Conservation (phyloP, 2,113 vertebrate species). For the Peromyscus californicus region DNA sequence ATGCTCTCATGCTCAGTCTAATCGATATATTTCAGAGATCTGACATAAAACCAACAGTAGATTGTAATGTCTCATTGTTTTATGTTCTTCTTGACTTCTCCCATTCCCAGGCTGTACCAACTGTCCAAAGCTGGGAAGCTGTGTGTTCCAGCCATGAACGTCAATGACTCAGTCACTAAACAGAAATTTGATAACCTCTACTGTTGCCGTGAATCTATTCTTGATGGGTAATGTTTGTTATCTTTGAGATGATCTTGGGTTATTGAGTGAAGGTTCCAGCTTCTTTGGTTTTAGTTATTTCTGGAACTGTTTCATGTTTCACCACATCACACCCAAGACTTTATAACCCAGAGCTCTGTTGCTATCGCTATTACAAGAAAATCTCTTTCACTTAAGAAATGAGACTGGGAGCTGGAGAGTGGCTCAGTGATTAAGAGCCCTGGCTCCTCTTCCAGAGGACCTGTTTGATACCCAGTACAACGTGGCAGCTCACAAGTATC, state of each 20-base stretch:
- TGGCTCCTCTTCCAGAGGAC: background rate
- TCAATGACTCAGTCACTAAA: slow-evolving; percentile 98
- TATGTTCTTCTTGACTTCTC: background rate
- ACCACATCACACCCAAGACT: background rate
- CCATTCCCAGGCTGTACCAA: slow-evolving; percentile 92
- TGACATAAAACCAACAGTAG: background rate
- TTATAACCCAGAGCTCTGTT: slow-evolving; percentile 54
- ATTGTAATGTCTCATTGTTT: slow-evolving; percentile 9
- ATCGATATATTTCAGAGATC: slow-evolving; percentile 4
- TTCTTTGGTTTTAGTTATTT: slow-evolving; percentile 63
- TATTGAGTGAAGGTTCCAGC: slow-evolving; percentile 35
- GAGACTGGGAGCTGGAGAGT: background rate
- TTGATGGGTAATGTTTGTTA: slow-evolving; percentile 92
- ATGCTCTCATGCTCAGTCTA: background rate
- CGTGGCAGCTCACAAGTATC: background rate
- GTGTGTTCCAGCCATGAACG: slow-evolving; percentile 98
- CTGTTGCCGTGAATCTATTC: slow-evolving; percentile 98
- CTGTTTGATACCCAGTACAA: background rate
- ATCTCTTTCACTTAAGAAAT: slow-evolving; percentile 25
- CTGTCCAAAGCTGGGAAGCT: slow-evolving; percentile 97
- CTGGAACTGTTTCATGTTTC: slow-evolving; percentile 57
- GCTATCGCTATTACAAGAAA: slow-evolving; percentile 16
- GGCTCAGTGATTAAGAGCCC: background rate
- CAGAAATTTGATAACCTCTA: slow-evolving; percentile 99
- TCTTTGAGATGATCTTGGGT: slow-evolving; percentile 52